phyloP scores from a whole-genome alignment of 2,797 vertebrate genomes.

The Coregonus sp. region DNA sequence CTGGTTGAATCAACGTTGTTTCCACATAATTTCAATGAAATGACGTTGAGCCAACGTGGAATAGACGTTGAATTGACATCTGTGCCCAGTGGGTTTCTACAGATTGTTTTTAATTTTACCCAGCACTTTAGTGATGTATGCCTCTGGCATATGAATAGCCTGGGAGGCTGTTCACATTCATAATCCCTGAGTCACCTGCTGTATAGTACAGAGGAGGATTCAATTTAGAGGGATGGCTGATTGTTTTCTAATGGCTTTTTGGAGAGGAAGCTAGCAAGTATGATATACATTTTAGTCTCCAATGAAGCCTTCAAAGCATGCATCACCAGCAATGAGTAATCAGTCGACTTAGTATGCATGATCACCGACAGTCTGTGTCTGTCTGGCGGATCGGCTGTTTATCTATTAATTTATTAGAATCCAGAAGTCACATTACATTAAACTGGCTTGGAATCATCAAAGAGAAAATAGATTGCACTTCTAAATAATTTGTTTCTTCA shows the following conservation, averaged over 20 bases:
- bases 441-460: background rate
- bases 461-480: background rate
- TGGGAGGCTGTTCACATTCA: background rate
- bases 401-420: background rate
- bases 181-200: background rate
- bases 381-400: no score
- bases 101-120: background rate
- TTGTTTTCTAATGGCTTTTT: background rate
- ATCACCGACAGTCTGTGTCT: no score
- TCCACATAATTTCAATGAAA: no score
- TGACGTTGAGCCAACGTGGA: no score
- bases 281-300: background rate
- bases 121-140: background rate
- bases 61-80: no score
- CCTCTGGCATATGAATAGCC: background rate
- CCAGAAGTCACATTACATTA: background rate
- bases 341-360: background rate
- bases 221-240: background rate
- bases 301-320: background rate
- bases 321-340: background rate
- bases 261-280: background rate
- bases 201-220: background rate
- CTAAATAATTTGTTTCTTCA: background rate
- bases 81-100: no score
- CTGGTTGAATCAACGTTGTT: no score